Base-by-base conservation (phyloP, 1,140 invertebrate species). In the Bombus waltoni region DNA sequence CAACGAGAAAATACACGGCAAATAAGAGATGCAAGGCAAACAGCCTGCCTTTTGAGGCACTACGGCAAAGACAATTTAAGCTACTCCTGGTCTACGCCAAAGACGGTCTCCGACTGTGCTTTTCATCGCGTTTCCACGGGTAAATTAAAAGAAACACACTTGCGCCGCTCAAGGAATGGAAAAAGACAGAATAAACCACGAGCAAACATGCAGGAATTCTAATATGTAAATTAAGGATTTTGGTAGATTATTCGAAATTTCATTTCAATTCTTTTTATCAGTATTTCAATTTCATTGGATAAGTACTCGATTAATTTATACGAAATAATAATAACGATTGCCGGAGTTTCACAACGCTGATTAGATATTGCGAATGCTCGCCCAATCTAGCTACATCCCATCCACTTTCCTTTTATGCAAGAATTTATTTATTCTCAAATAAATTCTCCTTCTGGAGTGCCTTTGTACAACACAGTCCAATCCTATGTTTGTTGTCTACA, bases 141-240 rank as follows among this genome's bases (percentile, higher is more conserved):
- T 71, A 81, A 81, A 81, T 81, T 81, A 81, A 57, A 81, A 71
- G 66, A 70, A 80, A 81, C 32, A 71, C 66, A 22, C 62, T 79
- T 35, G 35, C 32, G 0, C 13, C 15, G 8, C 18, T 13, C 25
- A 4, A 47, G 32, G 1, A 70, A 47, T 25, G 25, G 11, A n/a
- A 42, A 44, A 18, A 22, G 15, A 32, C 28, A 22, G 5, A 53
- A 28, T 42, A 15, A 13, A 32, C n/a, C n/a, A 8, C 10, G 1
- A 6, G 35, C 4, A 28, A 76, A 57, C 35, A 38, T 38, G 28
- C 15, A 9, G 32, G 1, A 35, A 38, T 28, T 59, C 25, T 38
- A 38, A 38, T 35, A 53, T 53, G 1, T 53, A 40, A 76, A 59
- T n/a, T 22, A 18, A 18, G 32, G 1, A 38, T 38, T 70, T 38